phyloP scores from a whole-genome alignment of 2,888 invertebrate genomes.

The Mimas tiliae region DNA sequence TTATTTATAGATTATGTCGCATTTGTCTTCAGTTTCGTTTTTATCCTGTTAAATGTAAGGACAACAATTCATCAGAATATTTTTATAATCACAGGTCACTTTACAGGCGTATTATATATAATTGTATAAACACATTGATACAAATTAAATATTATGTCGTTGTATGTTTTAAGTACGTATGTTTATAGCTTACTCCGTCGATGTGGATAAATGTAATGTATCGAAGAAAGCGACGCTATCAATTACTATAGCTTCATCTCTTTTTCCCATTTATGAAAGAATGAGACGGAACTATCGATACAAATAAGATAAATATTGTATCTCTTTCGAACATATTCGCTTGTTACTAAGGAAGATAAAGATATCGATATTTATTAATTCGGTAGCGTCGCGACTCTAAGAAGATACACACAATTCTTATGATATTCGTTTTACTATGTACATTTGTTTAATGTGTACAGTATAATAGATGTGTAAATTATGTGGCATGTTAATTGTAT shows the following conservation, averaged over 20 bases:
- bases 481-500: slow-evolving; percentile 68
- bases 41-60: slow-evolving; percentile 18
- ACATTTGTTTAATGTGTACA: slow-evolving; percentile 68
- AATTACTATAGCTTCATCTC: neutral
- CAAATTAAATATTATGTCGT: slow-evolving; percentile 41
- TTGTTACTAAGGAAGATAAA: neutral
- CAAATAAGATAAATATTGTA: neutral
- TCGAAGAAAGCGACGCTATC: slow-evolving; percentile 15
- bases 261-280: neutral
- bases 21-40: slow-evolving; percentile 20
- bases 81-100: slow-evolving; percentile 36
- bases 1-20: slow-evolving; percentile 6
- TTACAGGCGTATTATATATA: slow-evolving; percentile 42
- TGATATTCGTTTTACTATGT: slow-evolving; percentile 55
- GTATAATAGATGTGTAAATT: slow-evolving; percentile 62
- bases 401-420: slow-evolving; percentile 41
- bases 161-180: slow-evolving; percentile 33
- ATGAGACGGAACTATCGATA: neutral
- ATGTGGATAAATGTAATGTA: slow-evolving; percentile 37
- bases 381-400: slow-evolving; percentile 16
- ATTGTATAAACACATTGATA: slow-evolving; percentile 37
- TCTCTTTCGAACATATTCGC: neutral
- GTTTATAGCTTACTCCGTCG: slow-evolving; percentile 46
- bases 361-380: neutral
- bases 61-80: slow-evolving; percentile 32